These are phyloP conservation scores for Protaetia brevitarsis DNA, from an alignment of 1,140 invertebrate species.

Conservation along the genomic window DNA sequence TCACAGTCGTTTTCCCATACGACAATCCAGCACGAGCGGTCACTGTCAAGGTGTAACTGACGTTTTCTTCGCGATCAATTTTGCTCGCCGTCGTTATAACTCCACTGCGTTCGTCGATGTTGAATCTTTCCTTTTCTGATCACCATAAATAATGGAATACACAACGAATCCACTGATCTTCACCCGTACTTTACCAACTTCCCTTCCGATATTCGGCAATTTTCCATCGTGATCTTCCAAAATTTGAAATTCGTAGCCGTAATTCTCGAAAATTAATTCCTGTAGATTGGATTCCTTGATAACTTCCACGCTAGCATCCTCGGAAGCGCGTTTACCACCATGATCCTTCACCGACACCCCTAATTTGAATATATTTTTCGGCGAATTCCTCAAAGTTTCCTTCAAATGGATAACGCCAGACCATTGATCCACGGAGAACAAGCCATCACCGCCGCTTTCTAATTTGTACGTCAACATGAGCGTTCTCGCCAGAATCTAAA, in stretches of 20 bases:
- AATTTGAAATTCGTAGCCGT: conserved; percentile 77
- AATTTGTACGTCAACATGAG: conserved; percentile 72
- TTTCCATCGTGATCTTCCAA: conserved; percentile 71
- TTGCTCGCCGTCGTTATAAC: conserved; percentile 73
- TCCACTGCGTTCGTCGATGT: conserved; percentile 75
- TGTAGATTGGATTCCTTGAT: conserved; percentile 68
- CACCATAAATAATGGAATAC: conserved; percentile 83
- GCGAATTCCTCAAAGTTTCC: conserved; percentile 58
- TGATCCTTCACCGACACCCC: conserved; percentile 75
- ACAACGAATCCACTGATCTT: conserved; percentile 54
- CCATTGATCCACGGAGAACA: conserved; percentile 73
- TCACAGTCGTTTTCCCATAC: conserved; percentile 70
- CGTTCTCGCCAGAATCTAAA: conserved; percentile 79
- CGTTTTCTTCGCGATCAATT: conserved; percentile 80
- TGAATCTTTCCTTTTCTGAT: conserved; percentile 73
- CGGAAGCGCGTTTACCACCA: conserved; percentile 64
- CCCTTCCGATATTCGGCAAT: conserved; percentile 56
- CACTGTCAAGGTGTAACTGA: conserved; percentile 73
- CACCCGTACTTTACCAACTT: conserved; percentile 75
- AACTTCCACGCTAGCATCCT: conserved; percentile 80
- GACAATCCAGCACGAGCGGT: conserved; percentile 66
- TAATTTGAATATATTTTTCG: conserved; percentile 68
- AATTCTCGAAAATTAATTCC: conserved; percentile 67
- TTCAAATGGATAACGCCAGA: conserved; percentile 71
- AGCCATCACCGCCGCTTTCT: conserved; percentile 71